Percentiles rank a stretch among this genome's conserved stretches.
phyloP scores from a whole-genome alignment of 2,797 vertebrate species.

The Galago senegalensis region DNA sequence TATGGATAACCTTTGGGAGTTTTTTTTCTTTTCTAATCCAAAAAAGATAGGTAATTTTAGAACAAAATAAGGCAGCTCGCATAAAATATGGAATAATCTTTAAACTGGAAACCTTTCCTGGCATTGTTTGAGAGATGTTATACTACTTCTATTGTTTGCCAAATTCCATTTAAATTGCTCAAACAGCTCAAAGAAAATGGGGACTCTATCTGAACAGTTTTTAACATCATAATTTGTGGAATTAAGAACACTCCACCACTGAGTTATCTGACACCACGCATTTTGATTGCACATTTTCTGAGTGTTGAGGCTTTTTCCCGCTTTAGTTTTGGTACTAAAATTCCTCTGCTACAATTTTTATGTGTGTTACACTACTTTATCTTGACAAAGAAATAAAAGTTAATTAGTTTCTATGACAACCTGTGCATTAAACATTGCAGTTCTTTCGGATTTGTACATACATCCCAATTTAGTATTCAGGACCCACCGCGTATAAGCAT shows the following conservation, averaged over 20 bases:
- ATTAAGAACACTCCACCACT: conserved; percentile 69
- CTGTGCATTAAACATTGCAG: conserved; percentile 88
- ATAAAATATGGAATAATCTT: conserved; percentile 82
- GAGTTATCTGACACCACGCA: conserved; percentile 81
- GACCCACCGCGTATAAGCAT: conserved; percentile 84
- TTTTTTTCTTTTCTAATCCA: conserved; percentile 76
- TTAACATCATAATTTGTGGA: conserved; percentile 72
- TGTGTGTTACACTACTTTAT: conserved; percentile 88
- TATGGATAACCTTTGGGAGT: not conserved
- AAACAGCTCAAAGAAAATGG: conserved; percentile 74
- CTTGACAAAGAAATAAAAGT: conserved; percentile 90
- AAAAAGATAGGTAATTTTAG: conserved; percentile 84
- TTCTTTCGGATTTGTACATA: conserved; percentile 89
- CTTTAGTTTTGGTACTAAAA: conserved; percentile 80
- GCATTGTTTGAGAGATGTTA: conserved; percentile 68
- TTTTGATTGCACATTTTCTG: conserved; percentile 83
- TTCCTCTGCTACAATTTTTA: conserved; percentile 89
- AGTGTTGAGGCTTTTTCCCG: conserved; percentile 81
- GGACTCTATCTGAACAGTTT: conserved; percentile 56
- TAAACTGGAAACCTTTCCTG: conserved; percentile 77
- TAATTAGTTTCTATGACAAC: conserved; percentile 92
- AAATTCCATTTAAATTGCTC: conserved; percentile 77
- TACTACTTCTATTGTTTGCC: conserved; percentile 61
- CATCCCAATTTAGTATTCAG: conserved; percentile 88
- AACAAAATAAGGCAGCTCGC: conserved; percentile 83